phyloP scores from a whole-genome alignment of 2,888 invertebrate genomes.

The Clivina fossor region DNA sequence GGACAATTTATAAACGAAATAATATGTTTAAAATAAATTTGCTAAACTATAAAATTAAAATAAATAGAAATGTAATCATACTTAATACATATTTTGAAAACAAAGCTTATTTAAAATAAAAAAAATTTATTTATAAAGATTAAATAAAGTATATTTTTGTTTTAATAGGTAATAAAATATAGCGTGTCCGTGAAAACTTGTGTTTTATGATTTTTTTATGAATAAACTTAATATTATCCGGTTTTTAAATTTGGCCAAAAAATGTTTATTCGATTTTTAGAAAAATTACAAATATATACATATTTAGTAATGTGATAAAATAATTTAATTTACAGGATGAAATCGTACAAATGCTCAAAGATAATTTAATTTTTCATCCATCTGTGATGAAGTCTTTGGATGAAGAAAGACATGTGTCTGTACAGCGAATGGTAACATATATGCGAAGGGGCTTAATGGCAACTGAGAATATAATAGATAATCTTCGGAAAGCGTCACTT shows the following conservation, averaged over 20 bases:
- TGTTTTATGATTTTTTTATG: too few relatives aligned
- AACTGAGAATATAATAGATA: conserved; percentile 55
- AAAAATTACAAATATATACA: too few relatives aligned
- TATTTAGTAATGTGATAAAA: too few relatives aligned
- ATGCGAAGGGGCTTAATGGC: conserved; percentile 64
- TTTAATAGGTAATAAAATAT: too few relatives aligned
- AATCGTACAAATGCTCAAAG: conserved; percentile 43
- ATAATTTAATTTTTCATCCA: conserved; percentile 44
- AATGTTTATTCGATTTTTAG: too few relatives aligned
- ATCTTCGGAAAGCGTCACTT: conserved; percentile 55
- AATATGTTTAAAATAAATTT: background rate
- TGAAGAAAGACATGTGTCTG: conserved; percentile 58
- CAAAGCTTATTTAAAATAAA: background rate
- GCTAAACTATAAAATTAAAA: background rate
- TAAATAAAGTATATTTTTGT: too few relatives aligned
- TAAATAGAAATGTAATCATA: too few relatives aligned
- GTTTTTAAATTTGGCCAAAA: too few relatives aligned
- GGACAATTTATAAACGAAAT: background rate
- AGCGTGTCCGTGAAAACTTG: too few relatives aligned
- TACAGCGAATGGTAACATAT: conserved; percentile 63
- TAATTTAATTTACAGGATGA: conserved; percentile 42
- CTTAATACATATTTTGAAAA: too few relatives aligned
- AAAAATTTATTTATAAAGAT: background rate
- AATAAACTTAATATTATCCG: too few relatives aligned
- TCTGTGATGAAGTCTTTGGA: conserved; percentile 41